Conservation (phyloP, 2,888 invertebrate species). For the Polietes domitor region DNA sequence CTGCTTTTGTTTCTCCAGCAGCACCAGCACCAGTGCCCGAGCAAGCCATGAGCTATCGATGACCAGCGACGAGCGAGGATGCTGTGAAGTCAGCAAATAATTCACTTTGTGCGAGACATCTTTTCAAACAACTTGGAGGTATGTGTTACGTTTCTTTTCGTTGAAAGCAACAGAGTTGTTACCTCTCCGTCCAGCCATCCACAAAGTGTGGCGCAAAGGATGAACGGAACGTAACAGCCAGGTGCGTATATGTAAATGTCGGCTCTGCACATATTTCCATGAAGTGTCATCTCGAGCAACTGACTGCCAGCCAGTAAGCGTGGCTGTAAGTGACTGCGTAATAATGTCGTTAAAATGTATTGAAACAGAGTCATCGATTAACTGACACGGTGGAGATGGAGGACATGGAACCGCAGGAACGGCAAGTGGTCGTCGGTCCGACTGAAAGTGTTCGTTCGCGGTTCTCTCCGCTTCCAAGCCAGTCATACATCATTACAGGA, state of each 20-base stretch:
- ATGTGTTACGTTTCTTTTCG: no score
- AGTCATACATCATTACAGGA: conserved; percentile 43
- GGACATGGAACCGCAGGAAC: background rate
- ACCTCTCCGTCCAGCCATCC: background rate
- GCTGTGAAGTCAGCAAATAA: conserved; percentile 40
- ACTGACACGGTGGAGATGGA: background rate
- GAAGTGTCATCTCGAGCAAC: conserved; percentile 36
- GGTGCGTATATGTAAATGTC: conserved; percentile 53
- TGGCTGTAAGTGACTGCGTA: background rate
- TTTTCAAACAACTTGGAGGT: conserved; percentile 39
- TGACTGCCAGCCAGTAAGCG: conserved; percentile 40
- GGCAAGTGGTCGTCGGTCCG: background rate
- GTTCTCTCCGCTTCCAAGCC: background rate
- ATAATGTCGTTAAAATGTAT: conserved; percentile 20
- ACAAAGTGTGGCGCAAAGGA: background rate
- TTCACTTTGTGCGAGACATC: conserved; percentile 52
- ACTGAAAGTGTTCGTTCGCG: background rate
- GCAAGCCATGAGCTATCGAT: background rate
- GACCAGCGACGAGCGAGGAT: background rate
- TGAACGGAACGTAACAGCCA: conserved; percentile 33
- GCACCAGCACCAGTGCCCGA: background rate
- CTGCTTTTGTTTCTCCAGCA: conserved; percentile 49
- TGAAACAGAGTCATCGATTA: conserved; percentile 19
- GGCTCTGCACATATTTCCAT: conserved; percentile 25
- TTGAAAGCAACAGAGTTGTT: conserved; percentile 20